These are phyloP conservation scores for Kradibia gibbosae DNA, from an alignment of 1,140 invertebrate genomes.

Conservation along the genomic window DNA sequence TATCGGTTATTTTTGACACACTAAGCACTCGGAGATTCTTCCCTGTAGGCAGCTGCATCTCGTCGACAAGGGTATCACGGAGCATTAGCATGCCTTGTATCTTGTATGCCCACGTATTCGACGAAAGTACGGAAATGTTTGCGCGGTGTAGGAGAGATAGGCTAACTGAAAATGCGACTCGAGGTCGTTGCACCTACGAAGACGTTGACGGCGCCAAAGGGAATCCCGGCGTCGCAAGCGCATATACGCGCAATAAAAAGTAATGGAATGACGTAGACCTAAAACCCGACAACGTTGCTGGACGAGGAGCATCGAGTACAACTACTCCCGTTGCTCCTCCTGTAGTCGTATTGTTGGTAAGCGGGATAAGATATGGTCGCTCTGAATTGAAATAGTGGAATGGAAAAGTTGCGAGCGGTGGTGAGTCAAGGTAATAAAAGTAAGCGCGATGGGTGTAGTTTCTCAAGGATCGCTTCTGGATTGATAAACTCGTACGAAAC, in stretches of 20 bases:
- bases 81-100: neutral
- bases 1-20: neutral
- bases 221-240: neutral
- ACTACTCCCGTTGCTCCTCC: neutral
- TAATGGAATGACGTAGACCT: slow-evolving; percentile 2
- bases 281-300: neutral
- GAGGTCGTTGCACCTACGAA: slow-evolving; percentile 36
- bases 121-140: neutral
- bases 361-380: neutral
- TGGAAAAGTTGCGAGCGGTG: neutral
- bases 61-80: neutral
- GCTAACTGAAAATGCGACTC: slow-evolving; percentile 23
- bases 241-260: slow-evolving; percentile 21
- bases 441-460: neutral
- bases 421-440: no score
- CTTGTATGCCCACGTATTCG: neutral
- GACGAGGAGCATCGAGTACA: neutral
- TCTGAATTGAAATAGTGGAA: neutral
- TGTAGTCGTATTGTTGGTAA: no score
- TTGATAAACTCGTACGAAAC: no score
- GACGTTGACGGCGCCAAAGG: neutral
- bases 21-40: neutral
- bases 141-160: slow-evolving; percentile 4
- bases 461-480: neutral
- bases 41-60: no score